Evolutionary conservation across 2,797 vertebrate species (phyloP), one percentile per base, ranked within the genome.

Genomic region (Phrynocephalus vlangalii): DNA sequence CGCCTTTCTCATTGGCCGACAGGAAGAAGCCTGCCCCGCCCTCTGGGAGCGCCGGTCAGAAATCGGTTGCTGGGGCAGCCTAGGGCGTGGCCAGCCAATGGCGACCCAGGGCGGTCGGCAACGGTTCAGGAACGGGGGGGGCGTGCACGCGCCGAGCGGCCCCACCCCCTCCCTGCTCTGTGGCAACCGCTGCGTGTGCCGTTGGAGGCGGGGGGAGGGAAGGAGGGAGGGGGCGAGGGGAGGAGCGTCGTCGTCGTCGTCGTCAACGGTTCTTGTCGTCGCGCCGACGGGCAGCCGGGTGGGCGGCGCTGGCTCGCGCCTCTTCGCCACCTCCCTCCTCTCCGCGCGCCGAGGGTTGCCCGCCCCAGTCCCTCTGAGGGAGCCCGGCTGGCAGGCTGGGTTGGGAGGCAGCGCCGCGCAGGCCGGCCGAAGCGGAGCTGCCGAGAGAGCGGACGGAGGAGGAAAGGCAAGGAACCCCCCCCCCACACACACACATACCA

Each of bases 11-110:
- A 94, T 95, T 94, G 93, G 83, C 33, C 63, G 38, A 1, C 24
- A 3, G 33, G 63, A 26, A 0, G 16, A 87, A 73, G 78, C n/a
- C 3, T 30, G 1, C 28, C 83, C 90, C 26, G 60, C 2, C 33
- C 2, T 33, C 33, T 33, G 2, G 6, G 10, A 6, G 0, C 16
- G 8, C 94, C 91, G 92, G 52, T 95, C 20, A 88, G 91, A 94
- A 96, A 94, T 93, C 87, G 90, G 95, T 94, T 96, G 93, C 94
- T 90, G 33, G 94, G 91, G 94, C 92, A 81, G 91, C 87, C 83
- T 88, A 79, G 72, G 85, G 70, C 71, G 11, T 48, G 63, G 8
- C 28, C 2, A 78, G 1, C 94, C 94, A 94, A 95, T 94, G 20
- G 81, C 2, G 77, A 79, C 68, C 3, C 33, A 33, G 33, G 85